A percentile compares a stretch with the other conserved stretches of the same genome.
Conservation (phyloP, 2,797 vertebrate genomes). For the Yasuhikotakia modesta region DNA sequence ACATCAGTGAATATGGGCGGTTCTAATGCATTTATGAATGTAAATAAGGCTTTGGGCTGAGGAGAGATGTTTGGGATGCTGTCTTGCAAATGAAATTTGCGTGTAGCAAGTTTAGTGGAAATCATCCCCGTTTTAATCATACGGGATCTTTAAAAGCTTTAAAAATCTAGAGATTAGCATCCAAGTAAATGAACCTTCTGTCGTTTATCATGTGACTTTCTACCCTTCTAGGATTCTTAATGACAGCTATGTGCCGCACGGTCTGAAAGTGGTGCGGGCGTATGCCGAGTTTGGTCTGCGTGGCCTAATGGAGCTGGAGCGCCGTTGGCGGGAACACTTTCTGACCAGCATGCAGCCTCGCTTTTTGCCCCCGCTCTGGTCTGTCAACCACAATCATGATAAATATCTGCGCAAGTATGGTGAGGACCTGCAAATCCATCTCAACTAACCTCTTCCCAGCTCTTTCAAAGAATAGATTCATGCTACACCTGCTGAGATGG, state of each 20-base stretch:
- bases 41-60: no score
- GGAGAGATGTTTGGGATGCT: no score
- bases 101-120: no score
- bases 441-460: conserved; percentile 64
- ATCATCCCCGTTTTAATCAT: no score
- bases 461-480: background rate
- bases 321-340: conserved; percentile 95
- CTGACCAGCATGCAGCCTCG: conserved; percentile 88
- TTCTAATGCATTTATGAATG: no score
- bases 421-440: conserved; percentile 82
- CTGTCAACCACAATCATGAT: conserved; percentile 90
- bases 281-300: conserved; percentile 80
- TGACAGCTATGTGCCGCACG: conserved; percentile 88
- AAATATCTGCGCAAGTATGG: conserved; percentile 93
- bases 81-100: no score
- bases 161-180: background rate
- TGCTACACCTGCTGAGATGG: conserved; percentile 11
- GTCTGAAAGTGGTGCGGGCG: conserved; percentile 91
- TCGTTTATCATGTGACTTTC: background rate
- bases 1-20: no score
- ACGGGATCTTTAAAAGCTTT: background rate
- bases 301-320: conserved; percentile 91
- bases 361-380: conserved; percentile 92
- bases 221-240: conserved; percentile 85
- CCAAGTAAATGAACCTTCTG: no score